Conservation (phyloP, 2,888 invertebrate species). For the Scaptomyza tumidula region DNA sequence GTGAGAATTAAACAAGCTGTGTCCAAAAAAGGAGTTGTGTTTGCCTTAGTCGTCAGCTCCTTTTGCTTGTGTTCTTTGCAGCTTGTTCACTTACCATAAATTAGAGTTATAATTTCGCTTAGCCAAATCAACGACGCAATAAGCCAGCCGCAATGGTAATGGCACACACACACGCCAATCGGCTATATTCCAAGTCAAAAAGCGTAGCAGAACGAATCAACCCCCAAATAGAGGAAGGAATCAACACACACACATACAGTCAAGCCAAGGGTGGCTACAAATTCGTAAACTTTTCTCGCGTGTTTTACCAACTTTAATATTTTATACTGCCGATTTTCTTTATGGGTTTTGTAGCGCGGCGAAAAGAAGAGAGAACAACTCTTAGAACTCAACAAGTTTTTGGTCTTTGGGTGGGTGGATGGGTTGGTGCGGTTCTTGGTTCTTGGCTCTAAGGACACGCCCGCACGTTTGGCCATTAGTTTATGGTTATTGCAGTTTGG, state of each 20-base stretch:
- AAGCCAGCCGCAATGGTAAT: constrained; percentile 66
- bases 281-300: constrained; percentile 66
- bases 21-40: neutral
- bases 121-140: constrained; percentile 78
- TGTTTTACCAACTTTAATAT: constrained; percentile 75
- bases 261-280: constrained; percentile 39
- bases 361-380: constrained; percentile 17
- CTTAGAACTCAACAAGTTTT: constrained; percentile 67
- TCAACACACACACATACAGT: constrained; percentile 6
- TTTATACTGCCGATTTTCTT: constrained; percentile 72
- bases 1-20: constrained; percentile 44
- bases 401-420: neutral
- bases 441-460: constrained; percentile 56
- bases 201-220: constrained; percentile 47
- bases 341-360: constrained; percentile 44
- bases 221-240: constrained; percentile 44
- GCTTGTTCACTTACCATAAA: constrained; percentile 67
- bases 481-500: constrained; percentile 67
- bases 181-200: constrained; percentile 51
- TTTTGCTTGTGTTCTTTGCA: neutral
- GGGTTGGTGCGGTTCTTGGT: neutral
- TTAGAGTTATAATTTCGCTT: constrained; percentile 75
- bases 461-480: constrained; percentile 64
- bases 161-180: constrained; percentile 67
- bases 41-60: neutral